Percentiles rank a stretch among this genome's conserved stretches.
Evolutionary conservation across 2,113 vertebrate genomes (phyloP).

Genomic region (Alethe diademata): DNA sequence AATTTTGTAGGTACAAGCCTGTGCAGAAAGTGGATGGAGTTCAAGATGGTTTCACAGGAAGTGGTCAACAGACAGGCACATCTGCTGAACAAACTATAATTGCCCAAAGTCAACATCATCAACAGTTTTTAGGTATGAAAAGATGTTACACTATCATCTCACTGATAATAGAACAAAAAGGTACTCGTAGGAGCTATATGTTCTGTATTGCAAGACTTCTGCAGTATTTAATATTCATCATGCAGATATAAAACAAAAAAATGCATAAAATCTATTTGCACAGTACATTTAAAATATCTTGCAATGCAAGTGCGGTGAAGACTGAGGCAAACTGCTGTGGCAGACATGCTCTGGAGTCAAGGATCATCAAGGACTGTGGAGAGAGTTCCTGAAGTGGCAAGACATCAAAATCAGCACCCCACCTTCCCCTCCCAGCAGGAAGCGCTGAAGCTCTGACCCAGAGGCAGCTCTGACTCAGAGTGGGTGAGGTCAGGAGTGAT

Average conservation of each 20-base stretch:
- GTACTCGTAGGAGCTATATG: background rate
- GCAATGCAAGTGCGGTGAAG: background rate
- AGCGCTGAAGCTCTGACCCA: background rate
- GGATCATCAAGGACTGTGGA: background rate
- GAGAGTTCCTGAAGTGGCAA: background rate
- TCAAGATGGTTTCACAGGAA: conserved; percentile 79
- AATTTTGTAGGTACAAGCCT: conserved; percentile 79
- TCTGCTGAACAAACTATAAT: conserved; percentile 81
- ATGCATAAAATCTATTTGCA: background rate
- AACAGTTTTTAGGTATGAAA: conserved; percentile 83
- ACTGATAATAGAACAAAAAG: background rate
- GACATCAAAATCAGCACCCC: background rate
- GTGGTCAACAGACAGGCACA: conserved; percentile 78
- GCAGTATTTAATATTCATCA: background rate
- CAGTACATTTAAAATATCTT: background rate
- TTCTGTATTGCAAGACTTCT: background rate
- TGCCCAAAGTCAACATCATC: conserved; percentile 84
- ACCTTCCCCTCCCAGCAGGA: background rate
- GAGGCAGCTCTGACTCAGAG: background rate
- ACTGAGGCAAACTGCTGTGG: background rate
- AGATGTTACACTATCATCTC: background rate
- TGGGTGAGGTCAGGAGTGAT: background rate
- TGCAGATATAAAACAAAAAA: background rate
- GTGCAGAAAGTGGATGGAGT: conserved; percentile 83
- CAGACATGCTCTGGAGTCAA: background rate